These are phyloP conservation scores for Geococcyx californianus DNA, from an alignment of 2,113 vertebrate species.

Conservation along the genomic window DNA sequence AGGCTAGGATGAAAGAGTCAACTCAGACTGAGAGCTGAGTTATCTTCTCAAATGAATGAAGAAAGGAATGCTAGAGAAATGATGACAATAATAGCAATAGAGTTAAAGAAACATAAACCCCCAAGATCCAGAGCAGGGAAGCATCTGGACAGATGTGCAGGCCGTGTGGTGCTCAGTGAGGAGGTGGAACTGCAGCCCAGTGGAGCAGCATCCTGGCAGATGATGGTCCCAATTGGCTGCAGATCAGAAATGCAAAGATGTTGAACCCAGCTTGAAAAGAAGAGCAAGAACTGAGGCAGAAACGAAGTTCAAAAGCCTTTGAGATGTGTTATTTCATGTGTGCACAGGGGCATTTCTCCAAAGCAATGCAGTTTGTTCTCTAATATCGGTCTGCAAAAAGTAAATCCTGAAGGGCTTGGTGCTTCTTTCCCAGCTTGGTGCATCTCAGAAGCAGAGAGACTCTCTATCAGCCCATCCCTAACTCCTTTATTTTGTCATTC, in stretches of 20 bases:
- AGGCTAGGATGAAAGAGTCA: background rate
- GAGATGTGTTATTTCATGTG: background rate
- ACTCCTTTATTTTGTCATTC: background rate
- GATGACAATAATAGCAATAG: background rate
- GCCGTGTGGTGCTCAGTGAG: background rate
- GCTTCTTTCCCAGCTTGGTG: background rate
- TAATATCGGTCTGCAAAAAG: background rate
- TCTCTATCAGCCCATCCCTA: too few species aligned
- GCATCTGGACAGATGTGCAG: rapidly evolving
- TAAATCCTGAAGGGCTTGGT: background rate
- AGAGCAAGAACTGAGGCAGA: background rate
- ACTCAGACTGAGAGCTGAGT: background rate
- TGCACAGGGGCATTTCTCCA: background rate
- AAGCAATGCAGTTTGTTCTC: background rate
- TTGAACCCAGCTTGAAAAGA: background rate
- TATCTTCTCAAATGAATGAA: background rate
- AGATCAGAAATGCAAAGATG: background rate
- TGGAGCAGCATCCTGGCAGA: background rate
- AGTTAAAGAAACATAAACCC: background rate
- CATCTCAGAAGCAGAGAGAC: background rate
- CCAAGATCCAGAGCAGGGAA: background rate
- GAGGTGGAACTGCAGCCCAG: background rate
- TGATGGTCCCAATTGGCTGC: background rate
- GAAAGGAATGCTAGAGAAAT: background rate
- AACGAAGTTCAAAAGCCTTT: background rate